Evolutionary conservation across 1,140 invertebrate genomes (phyloP), one percentile per base, ranked within the genome.

Genomic region (Drosophila pseudoananassae): DNA sequence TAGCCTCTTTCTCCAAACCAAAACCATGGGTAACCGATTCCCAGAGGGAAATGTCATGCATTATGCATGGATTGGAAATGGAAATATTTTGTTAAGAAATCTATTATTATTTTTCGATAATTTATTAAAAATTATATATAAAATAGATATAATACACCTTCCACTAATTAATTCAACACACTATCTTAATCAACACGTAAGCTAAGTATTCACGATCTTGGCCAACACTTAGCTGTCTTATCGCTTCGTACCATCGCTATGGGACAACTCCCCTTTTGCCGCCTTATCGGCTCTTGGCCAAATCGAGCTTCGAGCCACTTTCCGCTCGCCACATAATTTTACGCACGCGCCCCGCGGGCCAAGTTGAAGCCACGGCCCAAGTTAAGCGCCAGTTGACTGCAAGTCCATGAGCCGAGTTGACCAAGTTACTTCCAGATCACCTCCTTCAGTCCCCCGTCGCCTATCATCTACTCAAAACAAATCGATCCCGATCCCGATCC

Each of bases 321-420:
- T 65, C 63, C 58, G 63, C 31, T 50, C 8, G 65, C 63, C 63
- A 69, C 43, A 69, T 69, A 69, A 81, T 76, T 81, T 68, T 65
- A 75, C 54, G 79, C 70, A 78, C 79, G 74, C 74, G 61, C 63
- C 63, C 79, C 70, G 53, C 49, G 29, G 55, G 74, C 59, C 43
- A 58, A 60, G 43, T 23, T 7, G 43, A 46, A 57, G 56, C 46
- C 57, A 49, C 47, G 60, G 65, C 45, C 45, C 49, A 43, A 33
- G 46, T 20, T 69, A 77, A 68, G 78, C 78, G 78, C 78, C 78
- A 82, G 78, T 81, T 60, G 25, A 27, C 25, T 27, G 25, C 25
- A 7, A 27, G 25, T 27, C 25, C 25, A 27, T 27, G 25, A 27
- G 25, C 33, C 33, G 56, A 12, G 7, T n/a, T 36, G 38, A 17